phyloP scores from a whole-genome alignment of 2,113 vertebrate genomes.

The Anoplopoma fimbria region DNA sequence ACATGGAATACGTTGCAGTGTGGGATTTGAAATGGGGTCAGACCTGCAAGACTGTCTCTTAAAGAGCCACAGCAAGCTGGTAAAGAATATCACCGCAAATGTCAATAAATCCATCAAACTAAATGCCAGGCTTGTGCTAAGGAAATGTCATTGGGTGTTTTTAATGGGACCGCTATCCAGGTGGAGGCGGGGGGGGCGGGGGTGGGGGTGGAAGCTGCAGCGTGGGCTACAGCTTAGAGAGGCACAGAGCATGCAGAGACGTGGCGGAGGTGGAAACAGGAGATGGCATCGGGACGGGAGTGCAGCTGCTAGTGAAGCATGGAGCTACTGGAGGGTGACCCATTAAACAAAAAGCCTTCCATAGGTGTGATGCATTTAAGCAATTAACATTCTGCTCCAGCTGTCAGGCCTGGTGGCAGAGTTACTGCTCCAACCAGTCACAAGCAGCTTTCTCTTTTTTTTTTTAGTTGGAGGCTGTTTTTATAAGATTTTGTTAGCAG shows the following conservation, averaged over 20 bases:
- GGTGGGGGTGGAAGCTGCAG: background rate
- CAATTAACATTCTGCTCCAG: background rate
- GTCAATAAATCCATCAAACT: constrained; percentile 78
- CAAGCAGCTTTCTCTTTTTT: background rate
- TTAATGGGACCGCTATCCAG: constrained; percentile 45
- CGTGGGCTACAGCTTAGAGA: constrained; percentile 38
- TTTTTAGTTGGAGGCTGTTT: background rate
- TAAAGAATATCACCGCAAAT: constrained; percentile 56
- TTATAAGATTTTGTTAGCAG: background rate
- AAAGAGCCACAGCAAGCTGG: constrained; percentile 37
- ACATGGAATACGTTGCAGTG: background rate
- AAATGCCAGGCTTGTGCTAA: constrained; percentile 77
- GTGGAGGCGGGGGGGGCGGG: background rate
- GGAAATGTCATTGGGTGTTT: constrained; percentile 78
- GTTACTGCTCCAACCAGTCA: background rate
- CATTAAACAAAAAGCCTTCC: background rate
- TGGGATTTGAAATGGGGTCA: constrained; percentile 47
- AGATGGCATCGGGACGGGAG: background rate
- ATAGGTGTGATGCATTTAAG: background rate
- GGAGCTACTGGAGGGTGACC: background rate
- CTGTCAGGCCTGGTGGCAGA: background rate
- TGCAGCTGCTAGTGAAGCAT: constrained; percentile 9
- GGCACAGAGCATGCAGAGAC: constrained; percentile 7
- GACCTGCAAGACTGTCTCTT: constrained; percentile 14
- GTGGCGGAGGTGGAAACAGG: constrained; percentile 6